These are phyloP conservation scores for Crotalus helleri DNA, from an alignment of 2,113 vertebrate species.

Conservation along the genomic window DNA sequence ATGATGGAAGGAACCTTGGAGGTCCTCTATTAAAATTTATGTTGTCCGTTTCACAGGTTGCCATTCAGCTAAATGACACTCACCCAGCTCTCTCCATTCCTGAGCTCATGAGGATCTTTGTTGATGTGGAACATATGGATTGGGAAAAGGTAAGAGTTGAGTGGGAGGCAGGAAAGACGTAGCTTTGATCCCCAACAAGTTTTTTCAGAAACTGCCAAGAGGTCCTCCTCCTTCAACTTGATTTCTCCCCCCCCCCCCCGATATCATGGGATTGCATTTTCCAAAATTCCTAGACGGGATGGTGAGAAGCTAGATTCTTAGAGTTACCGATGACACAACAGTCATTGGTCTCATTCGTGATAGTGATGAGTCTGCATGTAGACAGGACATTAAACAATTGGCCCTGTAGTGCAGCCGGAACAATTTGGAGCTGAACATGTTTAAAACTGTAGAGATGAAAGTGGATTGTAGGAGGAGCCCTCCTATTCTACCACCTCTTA, in stretches of 20 bases:
- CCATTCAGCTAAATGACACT: constrained; percentile 88
- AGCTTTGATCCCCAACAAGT: neutral
- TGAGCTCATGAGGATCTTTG: constrained; percentile 84
- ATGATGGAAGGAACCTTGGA: no score
- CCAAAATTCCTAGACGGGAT: neutral
- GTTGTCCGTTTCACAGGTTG: constrained; percentile 71
- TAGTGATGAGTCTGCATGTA: neutral
- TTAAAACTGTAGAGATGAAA: neutral
- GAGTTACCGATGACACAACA: neutral
- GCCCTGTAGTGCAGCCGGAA: neutral
- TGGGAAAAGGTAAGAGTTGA: constrained; percentile 79
- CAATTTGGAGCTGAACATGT: neutral
- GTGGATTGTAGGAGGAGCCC: neutral
- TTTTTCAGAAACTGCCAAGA: neutral
- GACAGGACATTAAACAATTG: neutral
- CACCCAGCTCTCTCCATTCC: constrained; percentile 86
- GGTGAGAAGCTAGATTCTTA: neutral
- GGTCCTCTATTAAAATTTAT: neutral
- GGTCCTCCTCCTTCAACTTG: neutral
- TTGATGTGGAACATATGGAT: constrained; percentile 81
- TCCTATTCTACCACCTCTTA: neutral
- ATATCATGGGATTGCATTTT: neutral
- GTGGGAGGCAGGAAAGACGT: neutral
- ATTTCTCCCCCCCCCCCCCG: neutral
- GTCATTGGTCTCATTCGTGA: neutral